These are phyloP conservation scores for Argopecten irradians DNA, from an alignment of 1,140 invertebrate species.

Conservation along the genomic window DNA sequence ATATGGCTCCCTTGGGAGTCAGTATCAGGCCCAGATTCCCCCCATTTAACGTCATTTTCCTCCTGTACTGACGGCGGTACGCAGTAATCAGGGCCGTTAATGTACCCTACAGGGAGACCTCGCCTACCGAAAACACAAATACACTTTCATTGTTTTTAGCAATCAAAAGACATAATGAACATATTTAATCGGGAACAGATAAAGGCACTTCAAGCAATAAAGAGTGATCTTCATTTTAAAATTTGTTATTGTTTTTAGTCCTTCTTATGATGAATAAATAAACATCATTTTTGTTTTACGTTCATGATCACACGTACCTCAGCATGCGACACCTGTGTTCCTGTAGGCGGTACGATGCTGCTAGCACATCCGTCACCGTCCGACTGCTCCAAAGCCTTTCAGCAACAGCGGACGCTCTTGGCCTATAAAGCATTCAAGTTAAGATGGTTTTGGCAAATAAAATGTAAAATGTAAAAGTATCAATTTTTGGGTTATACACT, in stretches of 20 bases:
- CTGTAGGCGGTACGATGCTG: conserved; percentile 82
- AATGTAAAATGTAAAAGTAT: too few species aligned
- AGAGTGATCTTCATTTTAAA: too few species aligned
- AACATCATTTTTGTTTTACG: too few species aligned
- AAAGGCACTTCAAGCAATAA: too few species aligned
- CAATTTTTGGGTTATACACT: too few species aligned
- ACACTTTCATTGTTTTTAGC: too few species aligned
- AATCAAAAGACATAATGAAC: too few species aligned
- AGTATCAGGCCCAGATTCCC: neutral
- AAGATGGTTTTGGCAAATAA: too few species aligned
- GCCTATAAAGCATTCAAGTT: conserved; percentile 61
- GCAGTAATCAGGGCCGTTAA: conserved; percentile 58
- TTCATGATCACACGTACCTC: conserved; percentile 74
- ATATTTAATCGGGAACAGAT: too few species aligned
- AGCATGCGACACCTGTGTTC: conserved; percentile 90
- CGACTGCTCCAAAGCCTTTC: conserved; percentile 87
- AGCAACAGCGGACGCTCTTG: conserved; percentile 86
- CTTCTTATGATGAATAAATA: too few species aligned
- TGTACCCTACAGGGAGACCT: conserved; percentile 54
- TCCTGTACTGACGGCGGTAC: neutral
- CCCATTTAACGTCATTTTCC: neutral
- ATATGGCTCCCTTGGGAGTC: neutral
- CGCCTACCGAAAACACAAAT: conserved; percentile 41
- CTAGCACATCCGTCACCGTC: conserved; percentile 74
- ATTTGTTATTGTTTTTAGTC: too few species aligned